Evolutionary conservation across 2,797 vertebrate genomes (phyloP), one percentile per base, ranked within the genome.

Genomic region (Pogoniulus pusillus): DNA sequence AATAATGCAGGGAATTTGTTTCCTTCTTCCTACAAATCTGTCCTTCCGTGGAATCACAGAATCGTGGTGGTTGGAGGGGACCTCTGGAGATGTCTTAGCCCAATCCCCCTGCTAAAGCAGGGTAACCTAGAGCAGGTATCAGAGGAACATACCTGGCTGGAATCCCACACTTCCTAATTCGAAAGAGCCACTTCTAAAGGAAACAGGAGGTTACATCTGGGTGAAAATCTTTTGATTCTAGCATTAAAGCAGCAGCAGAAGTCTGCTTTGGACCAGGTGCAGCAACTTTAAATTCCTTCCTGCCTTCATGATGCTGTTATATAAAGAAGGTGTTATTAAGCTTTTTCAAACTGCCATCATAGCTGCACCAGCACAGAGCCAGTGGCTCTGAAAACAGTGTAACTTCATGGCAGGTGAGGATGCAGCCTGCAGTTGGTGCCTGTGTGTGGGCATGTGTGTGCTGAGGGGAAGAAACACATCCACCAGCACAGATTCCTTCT

Each of bases 371-470:
- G 49, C 1, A 0, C 16, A 68, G 30, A 1, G 3, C 6, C 17
- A 34, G 68, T 0, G 1, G 27, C 64, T 92, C n/a, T 76, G 53
- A 24, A 39, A 70, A 23, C 4, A 3, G 16, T 49, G 45, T 26
- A 54, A 60, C 39, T 71, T 94, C 77, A 74, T 12, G 84, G 54
- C 78, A 91, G 87, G 68, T 93, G 54, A 90, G 51, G 83, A 66
- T 34, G 53, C 17, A 82, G 15, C 55, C 13, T 9, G 41, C 41
- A 41, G 41, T 41, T 41, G 41, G 41, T 41, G 41, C 41, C 41
- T 41, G 41, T 17, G 16, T 41, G 41, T 41, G 41, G 41, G 41
- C 41, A 41, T 41, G 41, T 41, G 41, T 41, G 15, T 41, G 41
- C 41, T 16, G 14, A 41, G 41, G 41, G 41, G 41, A 41, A 41